Conservation (phyloP, 2,113 vertebrate genomes). For the Pollachius pollachius region DNA sequence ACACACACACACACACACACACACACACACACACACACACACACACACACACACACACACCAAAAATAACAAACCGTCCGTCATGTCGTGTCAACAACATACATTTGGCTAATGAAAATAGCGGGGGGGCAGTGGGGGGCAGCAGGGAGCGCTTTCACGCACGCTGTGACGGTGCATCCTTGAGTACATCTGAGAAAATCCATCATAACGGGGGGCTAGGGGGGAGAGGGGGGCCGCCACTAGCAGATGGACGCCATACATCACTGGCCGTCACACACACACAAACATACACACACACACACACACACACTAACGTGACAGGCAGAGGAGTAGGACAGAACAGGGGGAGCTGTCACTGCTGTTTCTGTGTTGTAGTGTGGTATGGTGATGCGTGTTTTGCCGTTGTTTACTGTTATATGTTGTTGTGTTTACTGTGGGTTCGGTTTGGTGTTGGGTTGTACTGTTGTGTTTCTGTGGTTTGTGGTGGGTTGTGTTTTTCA, state of each 20-base stretch:
- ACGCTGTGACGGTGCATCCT: constrained; percentile 42
- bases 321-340: constrained; percentile 6
- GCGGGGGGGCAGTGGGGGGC: constrained; percentile 34
- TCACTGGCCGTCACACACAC: constrained; percentile 22
- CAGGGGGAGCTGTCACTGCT: constrained; percentile 13
- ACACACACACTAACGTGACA: not conserved
- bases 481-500: no score
- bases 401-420: no score
- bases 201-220: constrained; percentile 37
- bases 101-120: constrained; percentile 66
- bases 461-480: no score
- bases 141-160: constrained; percentile 4
- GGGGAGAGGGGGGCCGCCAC: constrained; percentile 9
- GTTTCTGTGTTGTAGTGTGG: no score
- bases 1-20: constrained; percentile 1
- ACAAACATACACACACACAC: not conserved
- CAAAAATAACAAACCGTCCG: constrained; percentile 54
- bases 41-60: constrained; percentile 10
- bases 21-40: constrained; percentile 22
- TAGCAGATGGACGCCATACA: constrained; percentile 38
- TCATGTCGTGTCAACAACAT: constrained; percentile 58
- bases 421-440: no score
- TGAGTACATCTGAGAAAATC: constrained; percentile 52
- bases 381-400: no score
- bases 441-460: no score